These are phyloP conservation scores for Germaria angustata DNA, from an alignment of 2,888 invertebrate species.

Conservation along the genomic window DNA sequence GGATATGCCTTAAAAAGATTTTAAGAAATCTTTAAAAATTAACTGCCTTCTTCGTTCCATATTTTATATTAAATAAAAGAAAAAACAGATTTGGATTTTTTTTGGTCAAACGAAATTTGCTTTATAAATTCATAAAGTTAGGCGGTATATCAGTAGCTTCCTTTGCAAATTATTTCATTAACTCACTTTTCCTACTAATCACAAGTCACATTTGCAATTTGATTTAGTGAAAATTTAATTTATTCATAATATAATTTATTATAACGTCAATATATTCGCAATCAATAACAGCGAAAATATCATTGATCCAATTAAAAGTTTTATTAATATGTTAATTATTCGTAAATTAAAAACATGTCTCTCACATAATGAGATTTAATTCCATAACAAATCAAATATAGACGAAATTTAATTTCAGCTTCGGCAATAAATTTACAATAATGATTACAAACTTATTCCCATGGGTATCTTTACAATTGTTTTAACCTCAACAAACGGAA, in stretches of 20 bases:
- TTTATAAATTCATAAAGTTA: too few species aligned
- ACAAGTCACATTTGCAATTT: neutral
- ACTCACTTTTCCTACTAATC: neutral
- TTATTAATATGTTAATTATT: constrained; percentile 59
- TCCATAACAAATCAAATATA: neutral
- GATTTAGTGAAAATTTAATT: constrained; percentile 14
- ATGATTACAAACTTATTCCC: neutral
- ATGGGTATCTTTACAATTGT: constrained; percentile 5
- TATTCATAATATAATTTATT: constrained; percentile 19
- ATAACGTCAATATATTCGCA: neutral
- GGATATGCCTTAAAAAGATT: too few species aligned
- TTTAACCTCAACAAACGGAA: constrained; percentile 37
- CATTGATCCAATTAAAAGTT: constrained; percentile 43
- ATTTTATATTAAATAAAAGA: too few species aligned
- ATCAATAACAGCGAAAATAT: neutral
- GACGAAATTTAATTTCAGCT: constrained; percentile 8
- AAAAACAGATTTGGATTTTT: too few species aligned
- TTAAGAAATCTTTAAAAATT: too few species aligned
- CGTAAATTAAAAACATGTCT: constrained; percentile 30
- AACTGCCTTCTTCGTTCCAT: too few species aligned
- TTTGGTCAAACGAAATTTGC: too few species aligned
- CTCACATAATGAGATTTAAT: constrained; percentile 4
- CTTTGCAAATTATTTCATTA: too few species aligned
- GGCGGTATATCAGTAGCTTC: too few species aligned
- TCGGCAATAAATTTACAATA: neutral